Evolutionary conservation across 2,888 invertebrate genomes (phyloP).

Genomic region (Alloscopus bannaensis): DNA sequence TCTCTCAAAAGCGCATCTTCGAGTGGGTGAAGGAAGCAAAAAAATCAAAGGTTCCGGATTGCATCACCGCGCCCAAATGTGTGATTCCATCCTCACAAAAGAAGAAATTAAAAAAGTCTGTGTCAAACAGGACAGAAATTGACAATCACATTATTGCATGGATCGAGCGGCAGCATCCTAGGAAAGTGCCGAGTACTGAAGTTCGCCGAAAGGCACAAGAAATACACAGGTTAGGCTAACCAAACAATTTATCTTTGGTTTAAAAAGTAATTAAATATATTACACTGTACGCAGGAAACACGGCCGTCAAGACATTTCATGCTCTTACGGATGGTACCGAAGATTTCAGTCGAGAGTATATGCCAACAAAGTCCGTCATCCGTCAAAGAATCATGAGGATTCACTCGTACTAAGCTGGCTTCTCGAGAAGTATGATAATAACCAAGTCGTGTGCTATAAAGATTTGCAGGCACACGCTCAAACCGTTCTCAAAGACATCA

Average conservation of each 20-base stretch:
- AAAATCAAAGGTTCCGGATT: slow-evolving; percentile 31
- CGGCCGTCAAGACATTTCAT: slow-evolving; percentile 73
- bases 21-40: slow-evolving; percentile 72
- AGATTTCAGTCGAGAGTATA: slow-evolving; percentile 73
- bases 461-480: slow-evolving; percentile 73
- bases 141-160: slow-evolving; percentile 67
- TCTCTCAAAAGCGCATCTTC: slow-evolving; percentile 74
- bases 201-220: slow-evolving; percentile 73
- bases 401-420: slow-evolving; percentile 73
- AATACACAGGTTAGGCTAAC: slow-evolving; percentile 68
- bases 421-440: slow-evolving; percentile 73
- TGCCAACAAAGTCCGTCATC: background rate
- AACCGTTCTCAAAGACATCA: slow-evolving; percentile 47
- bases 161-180: slow-evolving; percentile 54
- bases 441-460: slow-evolving; percentile 73
- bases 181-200: slow-evolving; percentile 68
- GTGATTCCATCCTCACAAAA: slow-evolving; percentile 16
- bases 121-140: no score
- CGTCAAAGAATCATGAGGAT: slow-evolving; percentile 63
- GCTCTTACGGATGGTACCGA: slow-evolving; percentile 74
- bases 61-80: background rate
- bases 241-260: background rate
- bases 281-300: slow-evolving; percentile 64
- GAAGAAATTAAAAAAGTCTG: no score
- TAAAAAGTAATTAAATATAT: background rate